These are phyloP conservation scores for Spisula solida DNA, from an alignment of 2,888 invertebrate genomes.

Conservation along the genomic window DNA sequence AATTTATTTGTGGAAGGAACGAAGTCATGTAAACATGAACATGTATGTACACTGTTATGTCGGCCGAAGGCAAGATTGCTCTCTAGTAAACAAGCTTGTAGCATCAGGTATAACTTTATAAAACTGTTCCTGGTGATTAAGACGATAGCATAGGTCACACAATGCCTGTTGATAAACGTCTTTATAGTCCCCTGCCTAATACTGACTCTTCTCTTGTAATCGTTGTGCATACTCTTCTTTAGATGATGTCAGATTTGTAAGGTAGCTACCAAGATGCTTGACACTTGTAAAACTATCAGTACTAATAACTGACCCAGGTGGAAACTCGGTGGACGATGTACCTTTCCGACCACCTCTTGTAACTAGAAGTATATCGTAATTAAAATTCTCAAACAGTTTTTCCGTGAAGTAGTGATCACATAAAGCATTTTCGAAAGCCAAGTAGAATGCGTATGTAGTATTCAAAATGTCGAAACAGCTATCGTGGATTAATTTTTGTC, in stretches of 20 bases:
- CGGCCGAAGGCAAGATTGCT: neutral
- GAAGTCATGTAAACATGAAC: too few species aligned
- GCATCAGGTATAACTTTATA: neutral
- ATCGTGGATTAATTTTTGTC: neutral
- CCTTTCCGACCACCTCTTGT: slow-evolving; percentile 14
- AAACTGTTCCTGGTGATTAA: neutral
- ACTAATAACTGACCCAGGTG: neutral
- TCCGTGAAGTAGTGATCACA: neutral
- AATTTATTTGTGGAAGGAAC: too few species aligned
- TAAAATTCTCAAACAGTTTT: slow-evolving; percentile 22
- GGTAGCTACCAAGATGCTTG: neutral
- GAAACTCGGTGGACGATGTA: neutral
- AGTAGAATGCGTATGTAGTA: neutral
- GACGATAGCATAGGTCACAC: neutral
- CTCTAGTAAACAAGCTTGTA: neutral
- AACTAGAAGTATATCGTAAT: slow-evolving; percentile 16
- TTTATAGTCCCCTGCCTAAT: neutral
- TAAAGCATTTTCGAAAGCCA: slow-evolving; percentile 2
- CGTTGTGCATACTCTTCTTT: neutral
- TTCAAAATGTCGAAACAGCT: slow-evolving; percentile 20
- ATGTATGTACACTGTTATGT: neutral
- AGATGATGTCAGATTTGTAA: neutral
- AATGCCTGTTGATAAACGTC: neutral
- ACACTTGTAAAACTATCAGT: neutral
- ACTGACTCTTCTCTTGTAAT: neutral